Evolutionary conservation across 2,888 invertebrate genomes (phyloP).

Genomic region (Ormyrus thymus): DNA sequence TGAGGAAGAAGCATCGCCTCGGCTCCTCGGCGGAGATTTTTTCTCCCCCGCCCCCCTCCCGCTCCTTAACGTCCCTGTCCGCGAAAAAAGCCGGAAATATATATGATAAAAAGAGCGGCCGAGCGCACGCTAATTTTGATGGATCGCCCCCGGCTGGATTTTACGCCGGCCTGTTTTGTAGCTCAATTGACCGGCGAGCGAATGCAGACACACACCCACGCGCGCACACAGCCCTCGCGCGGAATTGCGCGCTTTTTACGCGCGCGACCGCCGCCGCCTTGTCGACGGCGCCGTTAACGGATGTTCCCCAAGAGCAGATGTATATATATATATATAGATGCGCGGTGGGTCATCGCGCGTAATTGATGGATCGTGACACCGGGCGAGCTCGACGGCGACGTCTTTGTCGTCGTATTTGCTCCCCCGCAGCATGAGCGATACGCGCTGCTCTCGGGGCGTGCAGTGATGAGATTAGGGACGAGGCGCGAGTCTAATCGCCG

Average conservation of each 20-base stretch:
- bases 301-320: conserved; percentile 20
- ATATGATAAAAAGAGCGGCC: conserved; percentile 57
- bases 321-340: background rate
- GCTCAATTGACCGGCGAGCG: conserved; percentile 8
- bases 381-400: background rate
- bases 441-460: background rate
- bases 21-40: conserved; percentile 8
- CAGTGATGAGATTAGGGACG: conserved; percentile 15
- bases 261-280: background rate
- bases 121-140: conserved; percentile 62
- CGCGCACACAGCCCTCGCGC: background rate
- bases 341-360: conserved; percentile 8
- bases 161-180: background rate
- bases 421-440: background rate
- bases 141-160: conserved; percentile 56
- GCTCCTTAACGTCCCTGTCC: background rate
- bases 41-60: background rate
- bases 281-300: conserved; percentile 22
- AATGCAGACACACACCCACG: too few species aligned
- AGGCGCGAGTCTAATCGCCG: too few species aligned
- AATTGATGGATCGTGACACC: conserved; percentile 43
- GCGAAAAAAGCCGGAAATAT: background rate
- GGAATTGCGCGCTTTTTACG: background rate
- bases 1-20: background rate
- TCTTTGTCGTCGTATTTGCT: background rate